Percentiles rank a stretch among this genome's conserved stretches.
Conservation (phyloP, 53 echinoderm and acorn worm genomes). For the Stichopus horrens region DNA sequence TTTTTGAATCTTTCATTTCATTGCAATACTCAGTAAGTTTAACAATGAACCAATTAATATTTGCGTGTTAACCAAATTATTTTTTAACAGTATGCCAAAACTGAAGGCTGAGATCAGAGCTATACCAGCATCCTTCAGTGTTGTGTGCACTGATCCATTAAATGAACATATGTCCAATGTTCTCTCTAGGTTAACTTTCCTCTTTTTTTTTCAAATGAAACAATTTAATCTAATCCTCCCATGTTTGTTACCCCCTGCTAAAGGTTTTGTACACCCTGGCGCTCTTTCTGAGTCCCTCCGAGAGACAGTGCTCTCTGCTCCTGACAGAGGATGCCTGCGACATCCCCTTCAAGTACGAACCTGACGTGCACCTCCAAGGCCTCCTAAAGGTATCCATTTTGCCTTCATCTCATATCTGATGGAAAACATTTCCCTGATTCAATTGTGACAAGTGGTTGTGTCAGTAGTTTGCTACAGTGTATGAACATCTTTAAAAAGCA, state of each 20-base stretch:
- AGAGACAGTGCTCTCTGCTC: slow-evolving; percentile 75
- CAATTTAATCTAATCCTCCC: neutral
- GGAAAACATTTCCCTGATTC: too few relatives aligned
- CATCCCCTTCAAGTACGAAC: slow-evolving; percentile 54
- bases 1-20: too few relatives aligned
- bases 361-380: slow-evolving; percentile 85
- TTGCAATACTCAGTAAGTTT: too few relatives aligned
- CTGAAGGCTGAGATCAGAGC: too few relatives aligned
- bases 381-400: slow-evolving; percentile 72
- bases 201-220: neutral
- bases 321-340: slow-evolving; percentile 56
- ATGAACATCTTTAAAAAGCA: too few relatives aligned
- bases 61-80: too few relatives aligned
- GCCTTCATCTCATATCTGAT: neutral
- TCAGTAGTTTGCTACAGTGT: too few relatives aligned
- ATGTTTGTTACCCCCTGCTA: neutral
- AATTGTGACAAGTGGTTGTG: too few relatives aligned
- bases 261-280: slow-evolving; percentile 90
- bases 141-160: too few relatives aligned
- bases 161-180: neutral
- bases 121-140: too few relatives aligned
- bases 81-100: too few relatives aligned
- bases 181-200: neutral
- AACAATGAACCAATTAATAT: too few relatives aligned
- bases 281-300: slow-evolving; percentile 74